Evolutionary conservation across 2,888 invertebrate genomes (phyloP).

Genomic region (Netelia fuscicornis): DNA sequence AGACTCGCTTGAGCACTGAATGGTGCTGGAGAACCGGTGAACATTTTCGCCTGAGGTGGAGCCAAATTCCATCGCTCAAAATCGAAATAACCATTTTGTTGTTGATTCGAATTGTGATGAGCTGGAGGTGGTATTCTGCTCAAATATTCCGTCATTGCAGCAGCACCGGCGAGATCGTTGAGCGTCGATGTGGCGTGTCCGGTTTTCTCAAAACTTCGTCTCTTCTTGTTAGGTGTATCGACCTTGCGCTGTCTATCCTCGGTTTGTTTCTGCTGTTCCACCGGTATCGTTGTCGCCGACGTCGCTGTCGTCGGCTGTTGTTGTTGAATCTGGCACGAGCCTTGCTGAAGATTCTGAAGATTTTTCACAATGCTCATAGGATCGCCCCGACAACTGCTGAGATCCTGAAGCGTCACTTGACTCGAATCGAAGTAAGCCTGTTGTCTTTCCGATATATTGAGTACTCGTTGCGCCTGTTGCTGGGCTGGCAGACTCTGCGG

Average conservation of each 20-base stretch:
- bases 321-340: slow-evolving; percentile 87
- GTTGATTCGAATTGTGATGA: slow-evolving; percentile 87
- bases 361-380: slow-evolving; percentile 92
- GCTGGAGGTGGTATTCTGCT: slow-evolving; percentile 91
- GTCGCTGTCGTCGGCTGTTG: slow-evolving; percentile 80
- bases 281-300: slow-evolving; percentile 68
- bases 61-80: slow-evolving; percentile 93
- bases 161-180: slow-evolving; percentile 86
- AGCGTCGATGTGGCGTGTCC: slow-evolving; percentile 84
- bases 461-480: slow-evolving; percentile 84
- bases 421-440: slow-evolving; percentile 89
- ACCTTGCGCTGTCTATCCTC: slow-evolving; percentile 81
- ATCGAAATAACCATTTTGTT: slow-evolving; percentile 91
- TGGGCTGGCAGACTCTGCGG: slow-evolving; percentile 85
- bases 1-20: slow-evolving; percentile 87
- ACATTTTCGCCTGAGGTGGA: slow-evolving; percentile 89
- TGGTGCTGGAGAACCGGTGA: slow-evolving; percentile 87
- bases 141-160: slow-evolving; percentile 85
- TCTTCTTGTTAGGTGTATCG: slow-evolving; percentile 84
- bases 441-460: slow-evolving; percentile 87
- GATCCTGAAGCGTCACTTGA: slow-evolving; percentile 89
- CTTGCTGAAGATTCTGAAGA: slow-evolving; percentile 87
- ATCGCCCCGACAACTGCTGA: slow-evolving; percentile 91
- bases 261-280: slow-evolving; percentile 82
- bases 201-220: slow-evolving; percentile 88